These are phyloP conservation scores for Tragelaphus imberbis DNA, from an alignment of 2,113 vertebrate genomes.

Conservation along the genomic window DNA sequence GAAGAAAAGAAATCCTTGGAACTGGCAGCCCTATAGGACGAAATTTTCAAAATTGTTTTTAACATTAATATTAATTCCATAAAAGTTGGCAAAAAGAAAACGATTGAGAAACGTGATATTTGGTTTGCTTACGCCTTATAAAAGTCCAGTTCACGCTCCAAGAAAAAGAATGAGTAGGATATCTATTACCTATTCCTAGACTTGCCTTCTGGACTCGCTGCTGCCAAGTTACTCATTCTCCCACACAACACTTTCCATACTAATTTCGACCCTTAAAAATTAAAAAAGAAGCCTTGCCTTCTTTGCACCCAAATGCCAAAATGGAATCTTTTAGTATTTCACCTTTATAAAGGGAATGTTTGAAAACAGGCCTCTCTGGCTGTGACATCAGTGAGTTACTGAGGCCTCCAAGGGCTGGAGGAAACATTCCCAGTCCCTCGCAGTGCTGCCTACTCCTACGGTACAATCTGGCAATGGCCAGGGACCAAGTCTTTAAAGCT, in stretches of 20 bases:
- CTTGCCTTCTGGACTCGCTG: conserved; percentile 21
- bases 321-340: conserved; percentile 63
- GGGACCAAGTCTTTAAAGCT: conserved; percentile 60
- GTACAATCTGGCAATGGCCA: conserved; percentile 48
- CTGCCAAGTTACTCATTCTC: conserved; percentile 33
- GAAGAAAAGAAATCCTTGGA: conserved; percentile 59
- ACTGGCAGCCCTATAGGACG: conserved; percentile 16
- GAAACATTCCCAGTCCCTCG: conserved; percentile 38
- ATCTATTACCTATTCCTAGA: conserved; percentile 56
- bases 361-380: conserved; percentile 62
- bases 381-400: conserved; percentile 50
- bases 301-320: conserved; percentile 64
- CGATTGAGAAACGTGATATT: conserved; percentile 14
- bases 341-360: conserved; percentile 69
- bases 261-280: conserved; percentile 55
- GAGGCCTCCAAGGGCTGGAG: conserved; percentile 8
- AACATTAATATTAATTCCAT: conserved; percentile 60
- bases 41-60: conserved; percentile 49
- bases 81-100: conserved; percentile 35
- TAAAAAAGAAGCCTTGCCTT: conserved; percentile 57
- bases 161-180: conserved; percentile 53
- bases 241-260: conserved; percentile 38
- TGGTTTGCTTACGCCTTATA: conserved; percentile 22
- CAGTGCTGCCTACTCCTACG: conserved; percentile 45
- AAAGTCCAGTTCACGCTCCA: conserved; percentile 52